Conservation (phyloP, 2,113 vertebrate genomes). For the Sylvietta virens region DNA sequence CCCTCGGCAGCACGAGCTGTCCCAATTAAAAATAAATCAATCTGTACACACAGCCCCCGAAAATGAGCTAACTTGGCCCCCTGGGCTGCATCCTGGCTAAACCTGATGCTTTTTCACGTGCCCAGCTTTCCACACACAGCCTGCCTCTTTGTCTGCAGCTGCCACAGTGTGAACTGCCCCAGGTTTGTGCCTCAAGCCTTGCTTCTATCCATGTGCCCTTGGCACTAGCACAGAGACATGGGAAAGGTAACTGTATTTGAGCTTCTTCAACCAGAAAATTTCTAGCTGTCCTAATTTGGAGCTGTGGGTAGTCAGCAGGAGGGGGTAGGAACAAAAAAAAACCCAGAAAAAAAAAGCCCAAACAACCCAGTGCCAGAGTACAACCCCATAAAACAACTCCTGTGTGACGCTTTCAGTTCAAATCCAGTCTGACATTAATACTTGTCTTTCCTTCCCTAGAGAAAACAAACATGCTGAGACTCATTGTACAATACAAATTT, state of each 20-base stretch:
- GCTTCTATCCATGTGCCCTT: neutral
- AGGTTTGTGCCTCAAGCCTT: neutral
- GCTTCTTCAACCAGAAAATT: slow-evolving; percentile 29
- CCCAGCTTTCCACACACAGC: neutral
- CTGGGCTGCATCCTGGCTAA: neutral
- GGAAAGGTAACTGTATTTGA: neutral
- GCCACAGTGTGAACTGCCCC: slow-evolving; percentile 4
- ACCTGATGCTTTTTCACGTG: neutral
- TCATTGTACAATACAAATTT: neutral
- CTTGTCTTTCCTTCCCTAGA: neutral
- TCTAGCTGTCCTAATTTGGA: neutral
- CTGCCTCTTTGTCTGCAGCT: slow-evolving; percentile 46
- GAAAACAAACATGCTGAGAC: neutral
- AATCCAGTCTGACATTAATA: slow-evolving; percentile 26
- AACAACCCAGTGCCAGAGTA: neutral
- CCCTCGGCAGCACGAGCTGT: neutral
- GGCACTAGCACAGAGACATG: neutral
- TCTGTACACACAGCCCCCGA: neutral
- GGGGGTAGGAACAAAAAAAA: neutral
- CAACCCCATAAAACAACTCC: neutral
- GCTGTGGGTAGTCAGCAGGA: neutral
- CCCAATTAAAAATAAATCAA: neutral
- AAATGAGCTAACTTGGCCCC: neutral
- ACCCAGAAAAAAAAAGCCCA: neutral
- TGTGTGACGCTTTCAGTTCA: slow-evolving; percentile 23